These are phyloP conservation scores for Pelobates fuscus DNA, from an alignment of 2,113 vertebrate genomes.

Conservation along the genomic window DNA sequence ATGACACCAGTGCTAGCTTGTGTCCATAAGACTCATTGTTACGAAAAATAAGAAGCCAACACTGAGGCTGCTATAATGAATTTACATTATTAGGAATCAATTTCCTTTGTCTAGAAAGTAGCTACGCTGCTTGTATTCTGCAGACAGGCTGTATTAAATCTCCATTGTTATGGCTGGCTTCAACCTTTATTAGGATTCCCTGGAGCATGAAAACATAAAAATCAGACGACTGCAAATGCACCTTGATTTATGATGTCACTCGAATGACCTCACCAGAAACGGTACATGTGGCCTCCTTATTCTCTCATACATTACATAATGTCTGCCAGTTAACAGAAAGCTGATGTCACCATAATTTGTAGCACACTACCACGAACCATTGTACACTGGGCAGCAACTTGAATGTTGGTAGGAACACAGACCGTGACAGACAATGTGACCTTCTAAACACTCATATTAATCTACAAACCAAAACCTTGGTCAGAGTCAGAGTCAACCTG, in stretches of 20 bases:
- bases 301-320: conserved; percentile 1
- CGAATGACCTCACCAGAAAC: conserved; percentile 14
- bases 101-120: no score
- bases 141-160: conserved; percentile 2
- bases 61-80: no score
- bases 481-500: no score
- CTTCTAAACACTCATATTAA: no score
- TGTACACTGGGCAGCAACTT: neutral
- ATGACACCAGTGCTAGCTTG: no score
- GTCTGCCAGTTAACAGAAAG: conserved; percentile 17
- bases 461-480: no score
- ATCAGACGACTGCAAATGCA: conserved; percentile 10
- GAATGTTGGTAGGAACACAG: no score
- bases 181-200: conserved; percentile 32
- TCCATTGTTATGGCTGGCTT: conserved; percentile 32
- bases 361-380: neutral
- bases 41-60: no score
- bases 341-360: neutral
- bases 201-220: conserved; percentile 30
- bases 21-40: no score
- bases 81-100: no score
- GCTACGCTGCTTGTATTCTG: neutral
- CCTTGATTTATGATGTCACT: conserved; percentile 28
- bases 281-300: neutral
- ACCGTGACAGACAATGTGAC: no score